Evolutionary conservation across 2,888 invertebrate species (phyloP).

Genomic region (Sinelater perroti): DNA sequence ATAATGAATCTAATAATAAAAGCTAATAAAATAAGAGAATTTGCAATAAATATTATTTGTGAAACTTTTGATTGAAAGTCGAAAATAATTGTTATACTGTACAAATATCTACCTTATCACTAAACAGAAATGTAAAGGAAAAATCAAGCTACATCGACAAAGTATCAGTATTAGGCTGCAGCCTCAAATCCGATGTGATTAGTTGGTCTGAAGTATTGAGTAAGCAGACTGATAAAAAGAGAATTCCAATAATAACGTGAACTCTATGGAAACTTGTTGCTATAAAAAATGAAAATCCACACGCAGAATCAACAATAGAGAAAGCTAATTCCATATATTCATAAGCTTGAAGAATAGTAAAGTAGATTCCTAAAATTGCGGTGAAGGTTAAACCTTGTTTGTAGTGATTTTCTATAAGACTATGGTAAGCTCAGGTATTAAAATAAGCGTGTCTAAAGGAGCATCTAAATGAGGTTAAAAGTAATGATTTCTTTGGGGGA

Average conservation of each 20-base stretch:
- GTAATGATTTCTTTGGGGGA: conserved; percentile 70
- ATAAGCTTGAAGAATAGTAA: conserved; percentile 70
- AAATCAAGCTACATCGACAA: conserved; percentile 71
- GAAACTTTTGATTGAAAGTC: conserved; percentile 77
- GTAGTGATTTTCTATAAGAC: conserved; percentile 63
- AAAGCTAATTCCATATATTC: conserved; percentile 75
- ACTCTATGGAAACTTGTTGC: conserved; percentile 80
- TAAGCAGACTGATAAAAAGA: conserved; percentile 65
- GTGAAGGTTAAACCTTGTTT: conserved; percentile 64
- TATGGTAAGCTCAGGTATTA: conserved; percentile 74
- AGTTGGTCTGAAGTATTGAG: conserved; percentile 64
- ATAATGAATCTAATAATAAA: conserved; percentile 58
- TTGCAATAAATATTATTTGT: conserved; percentile 66
- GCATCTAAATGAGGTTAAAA: conserved; percentile 76
- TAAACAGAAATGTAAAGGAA: conserved; percentile 72
- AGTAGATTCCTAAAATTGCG: conserved; percentile 70
- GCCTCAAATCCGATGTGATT: too few species aligned
- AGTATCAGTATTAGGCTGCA: too few species aligned
- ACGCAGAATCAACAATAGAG: conserved; percentile 68
- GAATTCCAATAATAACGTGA: conserved; percentile 73
- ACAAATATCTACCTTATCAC: too few species aligned
- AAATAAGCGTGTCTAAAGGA: conserved; percentile 75
- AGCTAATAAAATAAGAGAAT: not conserved
- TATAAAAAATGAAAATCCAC: conserved; percentile 76
- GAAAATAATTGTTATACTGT: conserved; percentile 76